These are phyloP conservation scores for Dermatemys mawii DNA, from an alignment of 2,113 vertebrate species.

Conservation along the genomic window DNA sequence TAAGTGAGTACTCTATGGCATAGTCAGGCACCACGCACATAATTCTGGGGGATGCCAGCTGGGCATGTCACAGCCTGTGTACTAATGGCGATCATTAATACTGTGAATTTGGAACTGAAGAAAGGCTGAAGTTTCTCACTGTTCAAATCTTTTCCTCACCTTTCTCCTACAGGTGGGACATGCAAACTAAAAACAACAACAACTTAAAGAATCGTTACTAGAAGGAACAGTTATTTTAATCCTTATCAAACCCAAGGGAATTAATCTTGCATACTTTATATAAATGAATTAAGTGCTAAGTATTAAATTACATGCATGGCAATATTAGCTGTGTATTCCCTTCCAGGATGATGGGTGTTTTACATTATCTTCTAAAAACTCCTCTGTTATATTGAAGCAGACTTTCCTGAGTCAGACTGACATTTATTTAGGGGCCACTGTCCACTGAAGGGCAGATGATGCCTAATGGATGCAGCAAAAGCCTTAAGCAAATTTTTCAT, in stretches of 20 bases:
- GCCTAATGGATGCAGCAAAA: neutral
- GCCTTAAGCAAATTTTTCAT: rapidly evolving
- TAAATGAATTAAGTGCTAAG: neutral
- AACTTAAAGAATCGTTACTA: neutral
- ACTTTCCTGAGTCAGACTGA: neutral
- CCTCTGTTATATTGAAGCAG: neutral
- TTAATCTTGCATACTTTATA: neutral
- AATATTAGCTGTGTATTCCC: neutral
- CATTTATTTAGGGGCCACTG: no score
- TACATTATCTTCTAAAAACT: neutral
- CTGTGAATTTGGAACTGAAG: neutral
- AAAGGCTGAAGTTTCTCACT: neutral
- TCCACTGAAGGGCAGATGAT: rapidly evolving
- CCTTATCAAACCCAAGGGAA: neutral
- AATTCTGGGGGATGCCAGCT: neutral
- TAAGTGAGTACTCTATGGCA: neutral
- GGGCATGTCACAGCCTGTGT: neutral
- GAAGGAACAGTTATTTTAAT: neutral
- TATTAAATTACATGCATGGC: no score
- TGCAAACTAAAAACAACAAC: neutral
- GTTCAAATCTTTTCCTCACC: neutral
- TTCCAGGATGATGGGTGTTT: neutral
- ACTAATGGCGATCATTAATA: neutral
- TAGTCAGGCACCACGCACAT: neutral
- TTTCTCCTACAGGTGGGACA: neutral